Conservation (phyloP, 2,797 vertebrate species). For the Etheostoma perlongum region DNA sequence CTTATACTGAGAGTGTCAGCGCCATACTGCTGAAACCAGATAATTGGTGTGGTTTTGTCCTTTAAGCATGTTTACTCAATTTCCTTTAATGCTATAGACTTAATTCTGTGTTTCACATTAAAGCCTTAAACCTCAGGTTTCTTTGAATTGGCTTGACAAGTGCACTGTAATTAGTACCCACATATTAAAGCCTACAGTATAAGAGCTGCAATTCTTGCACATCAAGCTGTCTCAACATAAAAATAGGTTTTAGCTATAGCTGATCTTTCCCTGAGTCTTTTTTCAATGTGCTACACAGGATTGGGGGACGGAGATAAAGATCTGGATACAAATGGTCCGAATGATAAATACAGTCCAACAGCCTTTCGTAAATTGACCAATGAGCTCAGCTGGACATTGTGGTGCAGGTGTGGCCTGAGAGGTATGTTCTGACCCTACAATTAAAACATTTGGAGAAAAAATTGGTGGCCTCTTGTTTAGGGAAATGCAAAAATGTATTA, state of each 20-base stretch:
- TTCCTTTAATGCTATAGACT: slow-evolving; percentile 38
- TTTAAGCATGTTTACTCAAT: slow-evolving; percentile 44
- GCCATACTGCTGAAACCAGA: slow-evolving; percentile 35
- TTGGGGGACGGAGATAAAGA: slow-evolving; percentile 38
- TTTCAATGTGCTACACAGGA: slow-evolving; percentile 24
- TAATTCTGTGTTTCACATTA: slow-evolving; percentile 38
- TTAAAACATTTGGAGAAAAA: slow-evolving; percentile 44
- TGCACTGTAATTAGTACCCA: slow-evolving; percentile 30
- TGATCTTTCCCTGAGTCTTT: slow-evolving; percentile 2
- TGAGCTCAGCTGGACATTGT: slow-evolving; percentile 38
- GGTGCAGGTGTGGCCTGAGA: slow-evolving; percentile 26
- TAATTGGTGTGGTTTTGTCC: slow-evolving; percentile 40
- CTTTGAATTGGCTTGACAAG: slow-evolving; percentile 36
- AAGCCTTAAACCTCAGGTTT: slow-evolving; percentile 27
- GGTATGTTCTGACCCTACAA: slow-evolving; percentile 16
- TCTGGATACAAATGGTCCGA: slow-evolving; percentile 46
- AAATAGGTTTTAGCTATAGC: slow-evolving; percentile 17
- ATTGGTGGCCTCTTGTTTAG: slow-evolving; percentile 33
- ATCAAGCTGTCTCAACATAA: slow-evolving; percentile 20
- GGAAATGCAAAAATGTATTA: slow-evolving; percentile 12
- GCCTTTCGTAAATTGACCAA: slow-evolving; percentile 45
- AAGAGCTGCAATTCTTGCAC: not conserved
- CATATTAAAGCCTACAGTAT: slow-evolving; percentile 3
- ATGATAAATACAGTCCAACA: slow-evolving; percentile 50
- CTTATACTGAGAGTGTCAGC: slow-evolving; percentile 8